A percentile compares a stretch with the other conserved stretches of the same genome.
Conservation (phyloP, 2,113 vertebrate species). For the Asarcornis scutulata region DNA sequence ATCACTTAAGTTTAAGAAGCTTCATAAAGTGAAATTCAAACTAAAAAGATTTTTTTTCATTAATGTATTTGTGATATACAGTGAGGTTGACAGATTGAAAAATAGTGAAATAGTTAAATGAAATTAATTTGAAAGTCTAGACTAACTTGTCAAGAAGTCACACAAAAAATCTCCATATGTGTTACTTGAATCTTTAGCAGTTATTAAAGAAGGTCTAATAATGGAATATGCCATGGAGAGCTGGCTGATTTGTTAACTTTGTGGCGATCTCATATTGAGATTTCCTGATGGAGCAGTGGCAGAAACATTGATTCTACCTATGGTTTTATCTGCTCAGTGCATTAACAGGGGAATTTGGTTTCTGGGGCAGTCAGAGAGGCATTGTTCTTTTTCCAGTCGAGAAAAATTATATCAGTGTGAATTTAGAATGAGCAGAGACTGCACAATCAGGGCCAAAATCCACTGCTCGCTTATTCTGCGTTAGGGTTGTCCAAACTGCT, state of each 20-base stretch:
- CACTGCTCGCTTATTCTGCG: background rate
- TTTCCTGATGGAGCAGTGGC: background rate
- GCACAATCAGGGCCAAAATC: constrained; percentile 14
- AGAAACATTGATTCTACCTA: constrained; percentile 33
- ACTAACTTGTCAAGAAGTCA: background rate
- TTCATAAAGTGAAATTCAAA: background rate
- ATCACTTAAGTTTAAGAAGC: background rate
- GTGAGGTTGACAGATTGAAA: background rate
- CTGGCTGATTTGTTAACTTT: background rate
- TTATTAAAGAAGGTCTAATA: background rate
- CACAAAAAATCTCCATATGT: background rate
- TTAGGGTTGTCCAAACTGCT: background rate
- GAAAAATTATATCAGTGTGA: constrained; percentile 42
- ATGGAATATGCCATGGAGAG: background rate
- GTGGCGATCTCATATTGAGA: background rate
- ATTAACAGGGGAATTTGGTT: constrained; percentile 49
- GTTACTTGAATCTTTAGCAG: background rate
- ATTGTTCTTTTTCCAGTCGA: constrained; percentile 43
- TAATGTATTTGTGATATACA: background rate
- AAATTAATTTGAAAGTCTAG: background rate
- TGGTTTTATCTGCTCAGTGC: background rate
- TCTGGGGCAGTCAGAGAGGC: constrained; percentile 7
- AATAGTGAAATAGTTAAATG: background rate
- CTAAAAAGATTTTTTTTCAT: background rate
- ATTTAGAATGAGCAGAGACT: constrained; percentile 13